These are phyloP conservation scores for Dryas iulia DNA, from an alignment of 1,140 invertebrate genomes.

Conservation along the genomic window DNA sequence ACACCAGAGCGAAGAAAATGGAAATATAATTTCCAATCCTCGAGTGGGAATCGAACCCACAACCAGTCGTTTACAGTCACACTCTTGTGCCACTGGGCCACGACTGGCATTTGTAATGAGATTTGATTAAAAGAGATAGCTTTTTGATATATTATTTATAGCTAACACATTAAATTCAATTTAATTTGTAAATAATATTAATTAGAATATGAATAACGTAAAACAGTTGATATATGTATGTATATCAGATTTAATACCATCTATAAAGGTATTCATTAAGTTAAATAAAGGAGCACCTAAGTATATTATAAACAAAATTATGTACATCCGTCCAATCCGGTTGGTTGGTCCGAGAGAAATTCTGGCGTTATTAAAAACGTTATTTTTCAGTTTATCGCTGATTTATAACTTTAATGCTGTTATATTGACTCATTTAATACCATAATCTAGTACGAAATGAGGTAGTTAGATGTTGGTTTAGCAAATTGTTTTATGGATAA, in stretches of 20 bases:
- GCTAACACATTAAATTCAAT: background rate
- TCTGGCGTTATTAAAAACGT: slow-evolving; percentile 12
- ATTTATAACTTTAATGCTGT: slow-evolving; percentile 5
- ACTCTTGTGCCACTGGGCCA: no score
- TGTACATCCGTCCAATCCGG: background rate
- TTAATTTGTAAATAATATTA: background rate
- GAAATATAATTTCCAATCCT: no score
- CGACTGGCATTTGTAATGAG: background rate
- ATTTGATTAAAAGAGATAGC: background rate
- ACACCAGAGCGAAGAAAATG: no score
- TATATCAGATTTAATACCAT: background rate
- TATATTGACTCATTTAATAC: slow-evolving; percentile 5
- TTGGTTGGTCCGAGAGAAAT: background rate
- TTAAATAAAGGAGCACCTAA: background rate
- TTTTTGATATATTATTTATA: background rate
- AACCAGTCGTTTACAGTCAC: no score
- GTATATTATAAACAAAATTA: background rate
- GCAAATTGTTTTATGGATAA: background rate
- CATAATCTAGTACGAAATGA: background rate
- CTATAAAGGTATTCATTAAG: background rate
- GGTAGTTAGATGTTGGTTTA: background rate
- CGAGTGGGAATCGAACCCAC: no score
- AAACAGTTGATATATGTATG: background rate
- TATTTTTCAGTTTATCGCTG: slow-evolving; percentile 13
- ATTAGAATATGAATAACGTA: background rate